Conservation (phyloP, 2,888 invertebrate genomes). For the Pseudococcus longispinus region DNA sequence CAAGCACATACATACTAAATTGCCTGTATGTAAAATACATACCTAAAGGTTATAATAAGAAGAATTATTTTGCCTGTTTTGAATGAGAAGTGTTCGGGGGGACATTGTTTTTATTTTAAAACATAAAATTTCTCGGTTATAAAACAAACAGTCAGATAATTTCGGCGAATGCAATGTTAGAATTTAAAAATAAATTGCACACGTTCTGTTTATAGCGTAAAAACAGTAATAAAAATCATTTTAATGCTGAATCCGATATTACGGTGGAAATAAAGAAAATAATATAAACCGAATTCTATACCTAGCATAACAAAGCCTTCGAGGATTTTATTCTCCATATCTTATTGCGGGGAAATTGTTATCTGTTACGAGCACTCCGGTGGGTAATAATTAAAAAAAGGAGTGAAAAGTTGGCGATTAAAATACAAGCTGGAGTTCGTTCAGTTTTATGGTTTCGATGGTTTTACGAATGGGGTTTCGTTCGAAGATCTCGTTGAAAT, state of each 20-base stretch:
- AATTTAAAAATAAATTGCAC: slow-evolving; percentile 11
- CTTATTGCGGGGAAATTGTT: background rate
- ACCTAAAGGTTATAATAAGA: background rate
- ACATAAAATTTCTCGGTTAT: background rate
- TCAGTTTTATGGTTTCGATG: background rate
- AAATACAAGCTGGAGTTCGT: background rate
- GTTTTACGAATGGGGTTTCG: background rate
- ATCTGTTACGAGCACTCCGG: background rate
- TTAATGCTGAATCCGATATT: slow-evolving; percentile 16
- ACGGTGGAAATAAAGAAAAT: background rate
- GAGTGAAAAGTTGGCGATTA: background rate
- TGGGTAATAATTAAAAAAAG: background rate
- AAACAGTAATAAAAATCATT: background rate
- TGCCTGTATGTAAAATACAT: background rate
- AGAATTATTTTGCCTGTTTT: background rate
- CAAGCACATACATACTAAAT: background rate
- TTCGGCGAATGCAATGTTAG: background rate
- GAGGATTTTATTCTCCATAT: background rate
- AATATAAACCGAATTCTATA: background rate
- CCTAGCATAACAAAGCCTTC: background rate
- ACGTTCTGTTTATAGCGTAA: background rate
- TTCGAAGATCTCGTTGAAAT: background rate
- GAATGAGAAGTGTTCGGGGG: background rate
- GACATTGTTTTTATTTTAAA: background rate
- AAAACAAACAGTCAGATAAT: background rate